Evolutionary conservation across 2,888 invertebrate species (phyloP).

Genomic region (Lissonota sp.): DNA sequence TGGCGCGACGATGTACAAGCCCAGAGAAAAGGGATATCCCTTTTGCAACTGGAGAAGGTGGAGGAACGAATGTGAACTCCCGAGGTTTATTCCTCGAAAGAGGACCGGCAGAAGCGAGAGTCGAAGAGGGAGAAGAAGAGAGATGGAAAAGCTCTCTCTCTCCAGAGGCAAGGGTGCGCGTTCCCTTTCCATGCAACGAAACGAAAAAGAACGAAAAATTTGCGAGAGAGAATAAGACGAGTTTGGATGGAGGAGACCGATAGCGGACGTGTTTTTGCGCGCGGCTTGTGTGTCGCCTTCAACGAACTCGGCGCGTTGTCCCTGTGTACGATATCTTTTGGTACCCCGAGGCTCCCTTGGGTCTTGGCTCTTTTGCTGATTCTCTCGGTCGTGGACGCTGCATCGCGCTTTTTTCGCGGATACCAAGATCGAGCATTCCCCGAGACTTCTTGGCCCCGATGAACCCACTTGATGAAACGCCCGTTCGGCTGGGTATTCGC

Average conservation of each 20-base stretch:
- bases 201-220: conserved; percentile 31
- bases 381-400: conserved; percentile 63
- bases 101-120: conserved; percentile 52
- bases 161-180: conserved; percentile 46
- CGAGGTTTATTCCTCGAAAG: conserved; percentile 24
- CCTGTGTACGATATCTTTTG: conserved; percentile 43
- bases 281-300: conserved; percentile 37
- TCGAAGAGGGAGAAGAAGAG: conserved; percentile 41
- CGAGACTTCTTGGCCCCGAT: conserved; percentile 78
- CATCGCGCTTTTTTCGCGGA: conserved; percentile 56
- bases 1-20: conserved; percentile 59
- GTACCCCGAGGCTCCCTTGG: conserved; percentile 28
- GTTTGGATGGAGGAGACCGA: conserved; percentile 39
- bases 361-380: conserved; percentile 62
- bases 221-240: conserved; percentile 14
- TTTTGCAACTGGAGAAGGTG: conserved; percentile 55
- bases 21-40: conserved; percentile 60
- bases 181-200: conserved; percentile 5
- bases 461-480: conserved; percentile 82
- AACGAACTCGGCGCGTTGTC: conserved; percentile 28
- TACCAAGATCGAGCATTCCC: conserved; percentile 64
- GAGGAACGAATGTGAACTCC: conserved; percentile 43
- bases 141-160: conserved; percentile 61
- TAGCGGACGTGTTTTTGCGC: conserved; percentile 66
- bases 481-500: conserved; percentile 68